A percentile compares a stretch with the other conserved stretches of the same genome.
Evolutionary conservation across 2,113 vertebrate genomes (phyloP).

Genomic region (Myxocyprinus asiaticus): DNA sequence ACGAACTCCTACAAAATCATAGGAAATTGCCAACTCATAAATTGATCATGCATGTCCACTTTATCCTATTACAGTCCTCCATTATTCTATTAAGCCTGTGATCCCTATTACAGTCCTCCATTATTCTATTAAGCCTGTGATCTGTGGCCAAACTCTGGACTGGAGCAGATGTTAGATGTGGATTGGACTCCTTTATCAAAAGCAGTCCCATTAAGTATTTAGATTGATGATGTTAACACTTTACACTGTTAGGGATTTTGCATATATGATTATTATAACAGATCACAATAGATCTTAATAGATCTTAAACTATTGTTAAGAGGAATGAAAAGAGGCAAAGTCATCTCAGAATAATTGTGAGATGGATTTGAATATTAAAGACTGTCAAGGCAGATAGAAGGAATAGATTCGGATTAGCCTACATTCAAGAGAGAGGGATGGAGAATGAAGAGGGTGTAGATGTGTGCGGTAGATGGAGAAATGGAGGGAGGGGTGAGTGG

Average conservation of each 20-base stretch:
- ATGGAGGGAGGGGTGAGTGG: constrained; percentile 54
- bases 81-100: constrained; percentile 46
- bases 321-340: not conserved
- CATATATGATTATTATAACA: not conserved
- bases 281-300: not conserved
- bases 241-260: not conserved
- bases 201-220: not conserved
- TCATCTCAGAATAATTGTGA: not conserved
- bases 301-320: not conserved
- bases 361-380: constrained; percentile 14
- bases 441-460: constrained; percentile 60
- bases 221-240: constrained; percentile 12
- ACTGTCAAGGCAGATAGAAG: constrained; percentile 62
- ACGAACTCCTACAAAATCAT: no score
- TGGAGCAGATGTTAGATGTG: constrained; percentile 38
- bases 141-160: constrained; percentile 46
- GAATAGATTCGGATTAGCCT: constrained; percentile 63
- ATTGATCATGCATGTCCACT: constrained; percentile 43
- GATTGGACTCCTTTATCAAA: constrained; percentile 44
- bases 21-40: constrained; percentile 27
- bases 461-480: constrained; percentile 72
- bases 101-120: constrained; percentile 40
- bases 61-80: constrained; percentile 44
- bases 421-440: constrained; percentile 62
- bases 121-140: constrained; percentile 47